Conservation (phyloP, 2,888 invertebrate genomes). For the Hecatera dysodea region DNA sequence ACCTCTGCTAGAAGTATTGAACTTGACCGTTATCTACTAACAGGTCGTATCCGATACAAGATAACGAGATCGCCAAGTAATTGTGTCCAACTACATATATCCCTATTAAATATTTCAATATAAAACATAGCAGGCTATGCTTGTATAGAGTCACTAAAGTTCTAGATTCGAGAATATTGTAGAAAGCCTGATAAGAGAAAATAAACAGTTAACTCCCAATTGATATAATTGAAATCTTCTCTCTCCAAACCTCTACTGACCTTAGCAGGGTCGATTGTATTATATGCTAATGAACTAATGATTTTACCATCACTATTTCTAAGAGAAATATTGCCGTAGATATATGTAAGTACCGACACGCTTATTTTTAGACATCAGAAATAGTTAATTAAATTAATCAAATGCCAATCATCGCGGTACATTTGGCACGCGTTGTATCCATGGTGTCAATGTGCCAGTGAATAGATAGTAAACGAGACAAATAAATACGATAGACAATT, state of each 20-base stretch:
- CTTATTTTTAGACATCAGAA: slow-evolving; percentile 27
- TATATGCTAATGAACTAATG: too few species aligned
- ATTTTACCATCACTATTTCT: not conserved
- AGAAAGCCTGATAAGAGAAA: too few species aligned
- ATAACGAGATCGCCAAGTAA: slow-evolving; percentile 23
- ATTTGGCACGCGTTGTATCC: slow-evolving; percentile 44
- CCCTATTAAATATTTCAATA: not conserved
- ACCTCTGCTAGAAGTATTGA: slow-evolving; percentile 47
- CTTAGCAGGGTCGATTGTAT: not conserved
- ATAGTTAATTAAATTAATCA: slow-evolving; percentile 26
- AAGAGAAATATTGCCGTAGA: not conserved
- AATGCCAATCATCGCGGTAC: slow-evolving; percentile 28
- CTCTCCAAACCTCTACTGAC: not conserved
- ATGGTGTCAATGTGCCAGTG: slow-evolving; percentile 30
- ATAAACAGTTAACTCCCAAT: not conserved
- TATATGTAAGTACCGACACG: not conserved
- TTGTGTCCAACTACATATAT: not conserved
- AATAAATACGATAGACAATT: not conserved
- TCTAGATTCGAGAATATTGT: not conserved
- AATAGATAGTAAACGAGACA: not conserved
- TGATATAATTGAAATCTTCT: not conserved
- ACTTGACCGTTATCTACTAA: slow-evolving; percentile 42
- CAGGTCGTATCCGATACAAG: slow-evolving; percentile 27
- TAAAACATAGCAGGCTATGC: not conserved
- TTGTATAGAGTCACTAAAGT: not conserved